These are phyloP conservation scores for Pseudomyrmex dendroicus DNA, from an alignment of 1,140 invertebrate genomes.

Conservation along the genomic window DNA sequence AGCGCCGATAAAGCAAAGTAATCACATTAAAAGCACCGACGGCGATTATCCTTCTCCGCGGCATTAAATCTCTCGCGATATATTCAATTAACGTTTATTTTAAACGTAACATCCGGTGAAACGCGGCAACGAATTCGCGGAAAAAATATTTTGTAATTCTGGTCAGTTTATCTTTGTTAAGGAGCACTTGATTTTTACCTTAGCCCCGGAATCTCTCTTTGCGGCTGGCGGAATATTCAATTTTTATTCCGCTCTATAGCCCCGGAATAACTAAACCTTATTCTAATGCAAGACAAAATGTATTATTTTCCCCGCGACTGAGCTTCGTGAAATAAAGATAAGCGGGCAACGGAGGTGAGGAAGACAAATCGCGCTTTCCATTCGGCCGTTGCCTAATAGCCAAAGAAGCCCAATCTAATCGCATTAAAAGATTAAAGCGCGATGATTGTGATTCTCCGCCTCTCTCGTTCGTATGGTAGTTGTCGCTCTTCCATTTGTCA, in stretches of 20 bases:
- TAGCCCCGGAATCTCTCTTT: too few species aligned
- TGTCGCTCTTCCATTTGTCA: slow-evolving; percentile 59
- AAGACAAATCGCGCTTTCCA: slow-evolving; percentile 42
- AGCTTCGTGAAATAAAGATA: slow-evolving; percentile 24
- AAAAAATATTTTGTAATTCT: not conserved
- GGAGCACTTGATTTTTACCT: not conserved
- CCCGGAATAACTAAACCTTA: not conserved
- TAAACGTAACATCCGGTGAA: not conserved
- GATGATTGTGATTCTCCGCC: not conserved
- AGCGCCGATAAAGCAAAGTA: slow-evolving; percentile 1
- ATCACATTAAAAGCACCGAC: slow-evolving; percentile 21
- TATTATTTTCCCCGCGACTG: slow-evolving; percentile 28
- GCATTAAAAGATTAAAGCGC: slow-evolving; percentile 68
- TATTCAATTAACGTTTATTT: slow-evolving; percentile 1
- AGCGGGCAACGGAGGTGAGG: slow-evolving; percentile 33
- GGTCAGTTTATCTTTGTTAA: not conserved
- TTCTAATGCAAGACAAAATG: slow-evolving; percentile 18
- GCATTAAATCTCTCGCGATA: not conserved
- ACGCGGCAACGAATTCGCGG: not conserved
- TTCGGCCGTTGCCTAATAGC: slow-evolving; percentile 36
- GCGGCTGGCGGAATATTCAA: not conserved
- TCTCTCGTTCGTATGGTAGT: slow-evolving; percentile 32
- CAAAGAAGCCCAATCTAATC: slow-evolving; percentile 60
- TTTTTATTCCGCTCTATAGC: not conserved
- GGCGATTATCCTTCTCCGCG: not conserved